phyloP scores from a whole-genome alignment of 2,797 vertebrate species.

The Gymnocypris eckloni region DNA sequence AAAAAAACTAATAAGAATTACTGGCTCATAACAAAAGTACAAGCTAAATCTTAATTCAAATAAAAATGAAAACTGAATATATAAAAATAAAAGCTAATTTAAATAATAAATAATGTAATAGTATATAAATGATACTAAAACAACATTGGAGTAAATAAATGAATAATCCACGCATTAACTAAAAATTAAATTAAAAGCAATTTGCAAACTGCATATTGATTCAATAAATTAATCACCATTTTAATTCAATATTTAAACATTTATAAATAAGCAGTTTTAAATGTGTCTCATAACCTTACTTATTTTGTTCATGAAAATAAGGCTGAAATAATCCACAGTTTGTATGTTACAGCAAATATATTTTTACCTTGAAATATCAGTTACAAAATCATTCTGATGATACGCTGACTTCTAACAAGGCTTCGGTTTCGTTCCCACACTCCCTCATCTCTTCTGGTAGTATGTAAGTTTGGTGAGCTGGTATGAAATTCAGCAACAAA shows the following conservation, averaged over 20 bases:
- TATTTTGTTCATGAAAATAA: background rate
- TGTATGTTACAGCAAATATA: too few species aligned
- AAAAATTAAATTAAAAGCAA: background rate
- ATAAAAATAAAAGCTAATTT: background rate
- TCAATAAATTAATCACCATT: background rate
- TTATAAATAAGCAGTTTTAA: too few species aligned
- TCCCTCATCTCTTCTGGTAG: background rate
- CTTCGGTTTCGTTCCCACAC: background rate
- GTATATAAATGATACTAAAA: background rate
- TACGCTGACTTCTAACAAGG: background rate
- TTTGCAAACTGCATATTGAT: background rate
- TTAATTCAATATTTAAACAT: too few species aligned
- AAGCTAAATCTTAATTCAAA: background rate
- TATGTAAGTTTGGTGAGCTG: background rate
- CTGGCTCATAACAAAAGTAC: background rate
- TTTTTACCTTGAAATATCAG: too few species aligned
- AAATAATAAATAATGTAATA: background rate
- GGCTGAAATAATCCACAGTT: background rate
- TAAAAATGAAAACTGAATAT: background rate
- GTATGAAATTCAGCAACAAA: background rate
- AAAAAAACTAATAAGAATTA: background rate
- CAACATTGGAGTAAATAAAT: background rate
- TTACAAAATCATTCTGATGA: background rate
- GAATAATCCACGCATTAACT: background rate
- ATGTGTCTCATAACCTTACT: too few species aligned